Evolutionary conservation across 1,140 invertebrate genomes (phyloP).

Genomic region (Drosophila quadrilineata): DNA sequence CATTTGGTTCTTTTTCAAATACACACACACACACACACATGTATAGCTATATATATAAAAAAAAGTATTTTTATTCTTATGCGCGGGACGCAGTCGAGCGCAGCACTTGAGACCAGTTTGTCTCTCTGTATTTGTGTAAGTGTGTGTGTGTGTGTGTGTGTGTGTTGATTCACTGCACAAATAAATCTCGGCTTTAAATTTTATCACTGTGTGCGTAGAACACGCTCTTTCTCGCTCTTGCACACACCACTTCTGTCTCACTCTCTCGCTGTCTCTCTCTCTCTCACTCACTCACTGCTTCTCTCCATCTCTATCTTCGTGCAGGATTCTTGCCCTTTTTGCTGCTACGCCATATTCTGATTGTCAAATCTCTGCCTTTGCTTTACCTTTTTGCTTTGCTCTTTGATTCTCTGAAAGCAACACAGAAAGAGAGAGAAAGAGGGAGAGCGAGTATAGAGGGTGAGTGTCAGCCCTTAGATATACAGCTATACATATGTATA

Average conservation of each 20-base stretch:
- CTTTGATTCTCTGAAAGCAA: constrained; percentile 9
- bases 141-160: constrained; percentile 22
- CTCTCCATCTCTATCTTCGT: too few relatives aligned
- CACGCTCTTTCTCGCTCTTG: too few relatives aligned
- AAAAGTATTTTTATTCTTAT: constrained; percentile 47
- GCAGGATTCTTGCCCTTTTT: constrained; percentile 61
- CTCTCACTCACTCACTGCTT: too few relatives aligned
- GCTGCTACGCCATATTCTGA: constrained; percentile 52
- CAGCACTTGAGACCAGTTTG: constrained; percentile 72
- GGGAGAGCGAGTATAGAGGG: neutral
- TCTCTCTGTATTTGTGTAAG: constrained; percentile 5
- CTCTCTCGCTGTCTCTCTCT: too few relatives aligned
- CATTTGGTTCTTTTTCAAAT: constrained; percentile 52
- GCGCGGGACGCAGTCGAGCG: constrained; percentile 57
- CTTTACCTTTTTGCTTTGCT: neutral
- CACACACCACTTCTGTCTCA: too few relatives aligned
- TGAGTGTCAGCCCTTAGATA: too few relatives aligned
- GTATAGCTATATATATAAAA: neutral
- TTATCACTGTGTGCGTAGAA: constrained; percentile 46
- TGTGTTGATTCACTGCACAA: constrained; percentile 76
- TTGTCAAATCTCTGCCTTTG: constrained; percentile 60
- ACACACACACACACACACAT: constrained; percentile 31
- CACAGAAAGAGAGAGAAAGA: neutral
- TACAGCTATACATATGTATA: too few relatives aligned
- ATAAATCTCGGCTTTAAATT: constrained; percentile 74